A percentile compares a stretch with the other conserved stretches of the same genome.
Conservation (phyloP, 2,797 vertebrate genomes). For the Paguma larvata region DNA sequence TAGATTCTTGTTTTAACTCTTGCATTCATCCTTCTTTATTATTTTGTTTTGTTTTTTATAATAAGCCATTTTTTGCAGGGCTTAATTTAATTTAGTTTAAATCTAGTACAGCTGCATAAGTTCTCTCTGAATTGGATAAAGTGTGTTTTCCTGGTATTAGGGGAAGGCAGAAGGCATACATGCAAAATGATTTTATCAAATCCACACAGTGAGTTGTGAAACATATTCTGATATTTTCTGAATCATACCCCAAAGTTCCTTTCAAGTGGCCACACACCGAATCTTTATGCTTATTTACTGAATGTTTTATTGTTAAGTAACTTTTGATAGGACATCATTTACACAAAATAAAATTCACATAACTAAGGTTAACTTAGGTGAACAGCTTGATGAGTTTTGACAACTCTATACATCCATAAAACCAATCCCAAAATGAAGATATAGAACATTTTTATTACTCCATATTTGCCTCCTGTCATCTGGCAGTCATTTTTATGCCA, state of each 20-base stretch:
- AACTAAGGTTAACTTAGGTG: background rate
- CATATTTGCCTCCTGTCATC: background rate
- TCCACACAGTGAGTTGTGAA: background rate
- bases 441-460: background rate
- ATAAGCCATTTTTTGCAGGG: background rate
- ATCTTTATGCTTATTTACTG: background rate
- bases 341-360: background rate
- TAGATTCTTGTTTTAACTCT: background rate
- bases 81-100: conserved; percentile 26
- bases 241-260: background rate
- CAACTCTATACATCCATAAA: background rate
- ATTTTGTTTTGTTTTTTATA: background rate
- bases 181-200: background rate
- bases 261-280: background rate
- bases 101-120: background rate
- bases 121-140: background rate
- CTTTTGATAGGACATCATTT: background rate
- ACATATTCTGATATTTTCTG: background rate
- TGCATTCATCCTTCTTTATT: background rate
- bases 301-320: background rate
- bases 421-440: background rate
- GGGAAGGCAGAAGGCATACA: background rate
- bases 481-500: background rate
- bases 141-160: background rate
- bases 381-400: background rate